Conservation (phyloP, 92 coral and sea anemone species). For the Paragorgia papillata region DNA sequence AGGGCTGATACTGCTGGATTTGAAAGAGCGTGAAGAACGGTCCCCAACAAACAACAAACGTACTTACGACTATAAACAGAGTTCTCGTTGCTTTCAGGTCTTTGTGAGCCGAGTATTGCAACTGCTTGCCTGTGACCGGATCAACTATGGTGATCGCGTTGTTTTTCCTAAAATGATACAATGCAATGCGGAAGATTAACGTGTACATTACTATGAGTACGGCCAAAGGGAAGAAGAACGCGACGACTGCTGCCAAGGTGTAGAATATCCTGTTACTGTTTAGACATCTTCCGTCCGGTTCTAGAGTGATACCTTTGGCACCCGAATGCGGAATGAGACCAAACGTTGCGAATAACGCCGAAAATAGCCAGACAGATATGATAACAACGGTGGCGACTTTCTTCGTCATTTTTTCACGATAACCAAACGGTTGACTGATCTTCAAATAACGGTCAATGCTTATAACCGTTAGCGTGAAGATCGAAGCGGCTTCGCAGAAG, state of each 20-base stretch:
- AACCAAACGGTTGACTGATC: constrained; percentile 91
- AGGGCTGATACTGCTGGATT: constrained; percentile 55
- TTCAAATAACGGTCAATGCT: constrained; percentile 88
- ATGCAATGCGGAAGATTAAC: constrained; percentile 76
- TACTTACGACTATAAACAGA: constrained; percentile 79
- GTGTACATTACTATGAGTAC: constrained; percentile 75
- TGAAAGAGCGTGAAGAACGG: constrained; percentile 90
- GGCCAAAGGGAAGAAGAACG: constrained; percentile 74
- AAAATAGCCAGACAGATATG: constrained; percentile 76
- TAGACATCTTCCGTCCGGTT: constrained; percentile 38
- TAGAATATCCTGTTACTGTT: constrained; percentile 78
- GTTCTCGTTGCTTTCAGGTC: constrained; percentile 98
- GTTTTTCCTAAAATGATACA: constrained; percentile 88
- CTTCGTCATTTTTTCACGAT: constrained; percentile 76
- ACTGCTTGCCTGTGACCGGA: constrained; percentile 32
- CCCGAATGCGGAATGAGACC: constrained; percentile 60
- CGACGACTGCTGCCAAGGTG: constrained; percentile 84
- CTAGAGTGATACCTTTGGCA: constrained; percentile 35
- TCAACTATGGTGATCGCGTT: constrained; percentile 49
- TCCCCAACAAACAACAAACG: constrained; percentile 93
- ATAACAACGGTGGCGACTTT: constrained; percentile 69
- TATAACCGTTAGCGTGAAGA: constrained; percentile 86
- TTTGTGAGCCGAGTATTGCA: constrained; percentile 53
- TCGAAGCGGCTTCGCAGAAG: constrained; percentile 91
- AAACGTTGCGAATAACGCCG: constrained; percentile 67